A percentile compares a stretch with the other conserved stretches of the same genome.
phyloP scores from a whole-genome alignment of 2,888 invertebrate species.

The Drosophila kambysellisi region DNA sequence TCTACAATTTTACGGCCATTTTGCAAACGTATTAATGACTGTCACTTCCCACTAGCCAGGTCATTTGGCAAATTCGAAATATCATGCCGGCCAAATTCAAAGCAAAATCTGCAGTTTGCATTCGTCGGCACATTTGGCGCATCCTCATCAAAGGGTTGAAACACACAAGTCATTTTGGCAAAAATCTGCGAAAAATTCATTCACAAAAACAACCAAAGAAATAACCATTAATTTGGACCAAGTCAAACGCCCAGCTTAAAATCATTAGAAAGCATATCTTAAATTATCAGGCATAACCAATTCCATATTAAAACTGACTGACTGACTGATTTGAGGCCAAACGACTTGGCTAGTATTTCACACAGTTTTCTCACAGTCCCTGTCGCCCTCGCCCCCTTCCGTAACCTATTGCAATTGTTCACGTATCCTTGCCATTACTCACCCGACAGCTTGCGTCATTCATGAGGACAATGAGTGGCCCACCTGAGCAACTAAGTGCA shows the following conservation, averaged over 20 bases:
- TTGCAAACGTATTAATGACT: constrained; percentile 53
- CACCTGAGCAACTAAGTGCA: constrained; percentile 61
- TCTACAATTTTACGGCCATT: constrained; percentile 38
- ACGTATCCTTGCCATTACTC: constrained; percentile 75
- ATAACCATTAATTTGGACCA: constrained; percentile 42
- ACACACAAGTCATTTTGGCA: constrained; percentile 68
- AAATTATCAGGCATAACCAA: constrained; percentile 35
- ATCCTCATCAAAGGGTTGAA: constrained; percentile 67
- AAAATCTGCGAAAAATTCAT: constrained; percentile 56
- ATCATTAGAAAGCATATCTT: constrained; percentile 13
- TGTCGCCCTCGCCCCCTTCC: background rate
- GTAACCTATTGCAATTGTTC: constrained; percentile 57
- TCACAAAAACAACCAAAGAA: constrained; percentile 46
- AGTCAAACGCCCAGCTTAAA: constrained; percentile 17
- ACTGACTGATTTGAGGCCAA: constrained; percentile 7
- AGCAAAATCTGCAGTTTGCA: constrained; percentile 47
- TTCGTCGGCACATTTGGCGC: constrained; percentile 43
- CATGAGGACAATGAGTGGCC: constrained; percentile 71
- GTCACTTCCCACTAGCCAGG: constrained; percentile 60
- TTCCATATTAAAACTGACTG: constrained; percentile 28
- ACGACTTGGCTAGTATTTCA: constrained; percentile 1
- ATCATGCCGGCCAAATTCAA: constrained; percentile 70
- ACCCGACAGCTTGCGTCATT: constrained; percentile 76
- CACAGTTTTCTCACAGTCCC: constrained; percentile 65
- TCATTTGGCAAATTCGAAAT: constrained; percentile 42